phyloP scores from a whole-genome alignment of 64 coral and sea anemone species.

The Stylophora pistillata region DNA sequence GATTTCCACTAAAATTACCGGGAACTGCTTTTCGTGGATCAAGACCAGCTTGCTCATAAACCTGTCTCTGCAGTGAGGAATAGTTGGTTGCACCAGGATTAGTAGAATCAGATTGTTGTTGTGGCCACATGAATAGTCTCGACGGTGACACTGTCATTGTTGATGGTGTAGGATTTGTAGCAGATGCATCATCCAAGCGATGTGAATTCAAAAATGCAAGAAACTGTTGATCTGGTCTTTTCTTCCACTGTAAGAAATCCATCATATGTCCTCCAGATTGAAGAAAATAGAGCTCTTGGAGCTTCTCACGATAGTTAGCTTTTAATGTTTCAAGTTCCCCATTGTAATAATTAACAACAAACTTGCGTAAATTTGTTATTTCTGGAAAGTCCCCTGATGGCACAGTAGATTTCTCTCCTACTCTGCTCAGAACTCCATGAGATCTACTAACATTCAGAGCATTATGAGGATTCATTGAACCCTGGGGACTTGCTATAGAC shows the following conservation, averaged over 20 bases:
- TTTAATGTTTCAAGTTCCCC: slow-evolving; percentile 83
- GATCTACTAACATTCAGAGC: slow-evolving; percentile 32
- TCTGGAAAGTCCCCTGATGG: slow-evolving; percentile 71
- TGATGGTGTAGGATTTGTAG: slow-evolving; percentile 57
- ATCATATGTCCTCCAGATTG: slow-evolving; percentile 91
- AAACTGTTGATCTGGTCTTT: slow-evolving; percentile 75
- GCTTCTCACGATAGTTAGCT: slow-evolving; percentile 81
- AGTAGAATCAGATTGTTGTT: slow-evolving; percentile 40
- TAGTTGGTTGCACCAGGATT: slow-evolving; percentile 30
- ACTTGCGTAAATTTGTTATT: slow-evolving; percentile 67
- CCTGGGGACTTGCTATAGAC: slow-evolving; percentile 46
- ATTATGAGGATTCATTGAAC: slow-evolving; percentile 53
- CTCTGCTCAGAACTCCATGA: slow-evolving; percentile 32
- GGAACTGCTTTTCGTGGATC: slow-evolving; percentile 57
- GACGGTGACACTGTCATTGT: slow-evolving; percentile 63
- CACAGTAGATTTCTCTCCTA: slow-evolving; percentile 46
- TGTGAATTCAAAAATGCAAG: slow-evolving; percentile 62
- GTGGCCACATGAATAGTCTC: slow-evolving; percentile 55
- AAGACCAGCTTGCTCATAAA: slow-evolving; percentile 84
- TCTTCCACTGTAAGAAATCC: slow-evolving; percentile 86
- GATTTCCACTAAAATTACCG: slow-evolving; percentile 55
- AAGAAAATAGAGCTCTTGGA: slow-evolving; percentile 97
- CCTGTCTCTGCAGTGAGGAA: slow-evolving; percentile 42
- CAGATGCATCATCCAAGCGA: slow-evolving; percentile 88
- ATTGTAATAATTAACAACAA: slow-evolving; percentile 89